These are phyloP conservation scores for Psittacara wagleri DNA, from an alignment of 2,113 vertebrate genomes.

Conservation along the genomic window DNA sequence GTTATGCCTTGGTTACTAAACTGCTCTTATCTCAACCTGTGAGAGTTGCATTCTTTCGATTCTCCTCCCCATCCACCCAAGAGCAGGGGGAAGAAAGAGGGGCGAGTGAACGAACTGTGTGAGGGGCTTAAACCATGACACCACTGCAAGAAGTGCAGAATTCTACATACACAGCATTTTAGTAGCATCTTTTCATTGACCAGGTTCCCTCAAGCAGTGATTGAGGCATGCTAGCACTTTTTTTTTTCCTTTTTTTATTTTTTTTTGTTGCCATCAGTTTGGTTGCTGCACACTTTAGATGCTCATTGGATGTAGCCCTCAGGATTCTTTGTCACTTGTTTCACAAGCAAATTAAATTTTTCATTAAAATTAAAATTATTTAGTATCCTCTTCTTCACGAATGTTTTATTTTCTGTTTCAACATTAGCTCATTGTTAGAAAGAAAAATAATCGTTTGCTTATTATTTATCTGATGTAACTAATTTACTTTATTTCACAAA, in stretches of 20 bases:
- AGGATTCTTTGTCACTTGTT: not conserved
- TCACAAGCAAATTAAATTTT: not conserved
- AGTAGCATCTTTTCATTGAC: not conserved
- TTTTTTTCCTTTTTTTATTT: not conserved
- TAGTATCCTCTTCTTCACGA: not conserved
- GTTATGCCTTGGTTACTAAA: too few species aligned
- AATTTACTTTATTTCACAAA: not conserved
- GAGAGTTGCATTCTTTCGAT: too few species aligned
- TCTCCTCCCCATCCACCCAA: too few species aligned
- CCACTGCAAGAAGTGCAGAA: not conserved
- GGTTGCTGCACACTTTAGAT: not conserved
- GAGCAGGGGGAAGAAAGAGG: too few species aligned
- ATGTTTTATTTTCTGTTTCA: not conserved
- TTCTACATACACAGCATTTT: not conserved
- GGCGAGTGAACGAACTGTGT: too few species aligned
- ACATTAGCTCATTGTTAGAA: not conserved
- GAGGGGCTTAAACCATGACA: too few species aligned
- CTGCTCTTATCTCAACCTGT: too few species aligned
- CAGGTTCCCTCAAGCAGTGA: not conserved
- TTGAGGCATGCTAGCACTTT: not conserved
- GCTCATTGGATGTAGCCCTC: not conserved
- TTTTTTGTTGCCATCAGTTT: not conserved
- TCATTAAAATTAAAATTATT: not conserved
- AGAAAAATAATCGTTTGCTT: not conserved
- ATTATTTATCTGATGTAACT: not conserved